These are phyloP conservation scores for Callocephalon fimbriatum DNA, from an alignment of 2,113 vertebrate genomes.

Conservation along the genomic window DNA sequence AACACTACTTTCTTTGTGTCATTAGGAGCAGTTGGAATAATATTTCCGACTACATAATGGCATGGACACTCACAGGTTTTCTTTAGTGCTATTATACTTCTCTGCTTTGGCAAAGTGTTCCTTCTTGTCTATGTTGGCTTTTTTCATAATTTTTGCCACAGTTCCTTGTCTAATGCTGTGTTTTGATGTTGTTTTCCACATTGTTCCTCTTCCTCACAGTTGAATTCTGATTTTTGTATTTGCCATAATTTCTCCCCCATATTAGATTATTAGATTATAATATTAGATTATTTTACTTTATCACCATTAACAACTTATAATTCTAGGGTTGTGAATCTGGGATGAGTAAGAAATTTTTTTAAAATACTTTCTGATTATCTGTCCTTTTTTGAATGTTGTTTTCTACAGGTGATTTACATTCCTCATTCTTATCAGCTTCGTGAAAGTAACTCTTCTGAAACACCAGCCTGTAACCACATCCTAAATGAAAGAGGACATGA, in stretches of 20 bases:
- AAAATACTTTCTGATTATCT: not conserved
- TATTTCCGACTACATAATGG: not conserved
- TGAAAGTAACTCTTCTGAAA: not conserved
- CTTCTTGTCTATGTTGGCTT: not conserved
- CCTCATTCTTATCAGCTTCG: not conserved
- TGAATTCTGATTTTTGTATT: not conserved
- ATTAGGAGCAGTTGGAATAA: not conserved
- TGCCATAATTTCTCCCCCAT: not conserved
- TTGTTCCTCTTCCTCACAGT: not conserved
- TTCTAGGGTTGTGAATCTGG: not conserved
- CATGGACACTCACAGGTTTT: not conserved
- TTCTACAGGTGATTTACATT: not conserved
- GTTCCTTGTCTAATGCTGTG: not conserved
- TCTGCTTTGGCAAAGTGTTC: not conserved
- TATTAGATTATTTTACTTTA: not conserved
- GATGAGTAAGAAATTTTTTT: not conserved
- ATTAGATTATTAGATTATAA: not conserved
- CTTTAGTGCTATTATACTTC: not conserved
- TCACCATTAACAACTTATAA: not conserved
- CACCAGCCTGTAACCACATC: not conserved
- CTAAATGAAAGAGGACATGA: not conserved
- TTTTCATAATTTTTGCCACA: not conserved
- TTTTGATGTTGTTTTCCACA: not conserved
- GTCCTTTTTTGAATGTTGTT: not conserved
- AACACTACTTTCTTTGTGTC: not conserved